phyloP scores from a whole-genome alignment of 2,888 invertebrate genomes.

The Cyrtodaria siliqua region DNA sequence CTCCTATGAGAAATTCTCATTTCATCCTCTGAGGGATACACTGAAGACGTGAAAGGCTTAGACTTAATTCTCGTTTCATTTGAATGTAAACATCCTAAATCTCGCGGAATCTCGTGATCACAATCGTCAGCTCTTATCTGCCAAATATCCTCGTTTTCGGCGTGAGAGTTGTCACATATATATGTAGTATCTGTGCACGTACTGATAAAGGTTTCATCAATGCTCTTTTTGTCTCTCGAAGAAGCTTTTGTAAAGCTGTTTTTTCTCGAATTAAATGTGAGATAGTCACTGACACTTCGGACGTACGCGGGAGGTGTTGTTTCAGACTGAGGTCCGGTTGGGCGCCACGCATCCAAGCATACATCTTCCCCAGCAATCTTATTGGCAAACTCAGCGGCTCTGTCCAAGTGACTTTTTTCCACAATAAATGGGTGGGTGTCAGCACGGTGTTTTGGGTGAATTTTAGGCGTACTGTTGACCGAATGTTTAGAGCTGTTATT shows the following conservation, averaged over 20 bases:
- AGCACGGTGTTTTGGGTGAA: constrained; percentile 29
- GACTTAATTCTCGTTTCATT: neutral
- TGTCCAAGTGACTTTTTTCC: constrained; percentile 37
- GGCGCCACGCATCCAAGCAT: constrained; percentile 8
- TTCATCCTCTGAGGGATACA: constrained; percentile 19
- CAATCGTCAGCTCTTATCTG: constrained; percentile 45
- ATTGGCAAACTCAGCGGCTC: constrained; percentile 18
- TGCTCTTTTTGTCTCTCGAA: constrained; percentile 12
- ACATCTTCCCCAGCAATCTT: constrained; percentile 18
- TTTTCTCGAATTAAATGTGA: constrained; percentile 15
- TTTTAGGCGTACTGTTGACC: constrained; percentile 63
- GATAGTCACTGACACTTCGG: constrained; percentile 59
- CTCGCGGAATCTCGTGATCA: constrained; percentile 3
- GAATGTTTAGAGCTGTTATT: constrained; percentile 63
- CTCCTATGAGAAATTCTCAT: constrained; percentile 25
- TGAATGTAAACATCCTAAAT: neutral
- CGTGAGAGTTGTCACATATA: constrained; percentile 48
- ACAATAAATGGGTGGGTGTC: constrained; percentile 37
- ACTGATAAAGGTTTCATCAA: constrained; percentile 46
- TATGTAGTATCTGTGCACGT: constrained; percentile 52
- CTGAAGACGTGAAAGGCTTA: constrained; percentile 15
- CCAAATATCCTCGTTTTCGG: constrained; percentile 44
- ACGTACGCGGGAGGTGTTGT: constrained; percentile 40
- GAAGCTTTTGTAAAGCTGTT: neutral
- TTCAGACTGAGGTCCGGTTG: neutral